Evolutionary conservation across 2,888 invertebrate genomes (phyloP), one percentile per base, ranked within the genome.

Genomic region (Heliconius erato): DNA sequence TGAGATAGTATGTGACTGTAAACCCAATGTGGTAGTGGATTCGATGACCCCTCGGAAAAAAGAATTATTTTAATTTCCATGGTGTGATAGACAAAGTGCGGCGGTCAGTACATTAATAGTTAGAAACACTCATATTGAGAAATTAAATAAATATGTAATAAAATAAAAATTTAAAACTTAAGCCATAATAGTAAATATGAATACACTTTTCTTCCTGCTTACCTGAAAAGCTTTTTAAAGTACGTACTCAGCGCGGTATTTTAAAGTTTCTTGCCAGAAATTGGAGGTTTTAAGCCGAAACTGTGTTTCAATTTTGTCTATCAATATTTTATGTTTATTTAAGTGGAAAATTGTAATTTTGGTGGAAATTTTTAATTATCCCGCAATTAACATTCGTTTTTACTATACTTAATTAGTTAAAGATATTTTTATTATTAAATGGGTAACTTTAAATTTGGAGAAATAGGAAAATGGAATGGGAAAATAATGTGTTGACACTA

Each of bases 251-350:
- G 11, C 9, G 74, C 16, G 28, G 19, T 19, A 54, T 63, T 76
- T 76, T 35, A 63, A 76, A 76, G 23, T 35, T 76, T 76, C 76
- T 63, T 76, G 63, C 32, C 76, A 35, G 32, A 63, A 76, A 54
- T 74, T 54, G 54, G n/a, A 76, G 59, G n/a, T 19, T 40, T 76
- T 35, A 23, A 63, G 63, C 35, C n/a, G 16, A 63, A 76, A 76
- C n/a, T 23, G 74, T 63, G 32, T 76, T 76, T 63, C 76, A 76
- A 63, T 76, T 76, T 76, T 32, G 35, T 63, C n/a, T 63, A 35
- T 76, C 76, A 40, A 59, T 76, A 63, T 63, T 59, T 40, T 35
- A 76, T 23, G 26, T 35, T 59, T 35, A 35, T 59, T 59, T 63
- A 23, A 49, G 2, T 49, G 69, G 3, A 23, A 35, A 23, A 7